Percentiles rank a stretch among this genome's conserved stretches.
Conservation (phyloP, 2,888 invertebrate species). For the Danaus chrysippus region DNA sequence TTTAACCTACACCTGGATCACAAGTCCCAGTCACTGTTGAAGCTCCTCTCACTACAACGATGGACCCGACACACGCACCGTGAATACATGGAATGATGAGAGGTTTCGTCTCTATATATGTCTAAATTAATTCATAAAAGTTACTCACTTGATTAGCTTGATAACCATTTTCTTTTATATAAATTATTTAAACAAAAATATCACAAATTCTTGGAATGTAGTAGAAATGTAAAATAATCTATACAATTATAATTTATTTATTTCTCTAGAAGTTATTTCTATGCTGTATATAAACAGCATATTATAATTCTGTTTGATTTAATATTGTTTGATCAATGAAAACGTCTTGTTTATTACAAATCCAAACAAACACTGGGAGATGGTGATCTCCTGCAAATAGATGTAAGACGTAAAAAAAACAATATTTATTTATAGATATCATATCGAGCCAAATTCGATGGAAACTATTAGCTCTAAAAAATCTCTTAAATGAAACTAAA, state of each 20-base stretch:
- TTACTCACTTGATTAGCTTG: constrained; percentile 55
- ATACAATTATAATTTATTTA: constrained; percentile 44
- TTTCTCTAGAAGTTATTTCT: constrained; percentile 50
- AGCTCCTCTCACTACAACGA: no score
- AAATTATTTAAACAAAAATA: constrained; percentile 52
- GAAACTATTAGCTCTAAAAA: no score
- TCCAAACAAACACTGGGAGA: constrained; percentile 46
- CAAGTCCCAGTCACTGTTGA: no score
- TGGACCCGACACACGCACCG: no score
- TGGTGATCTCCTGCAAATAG: constrained; percentile 51
- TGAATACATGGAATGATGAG: no score
- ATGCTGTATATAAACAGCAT: constrained; percentile 66
- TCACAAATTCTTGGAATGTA: constrained; percentile 35
- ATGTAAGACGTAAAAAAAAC: constrained; percentile 38
- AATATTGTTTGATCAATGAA: no score
- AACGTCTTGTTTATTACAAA: constrained; percentile 40
- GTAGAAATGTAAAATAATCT: constrained; percentile 29
- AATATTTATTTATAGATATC: constrained; percentile 20
- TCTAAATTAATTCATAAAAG: constrained; percentile 2
- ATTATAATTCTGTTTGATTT: constrained; percentile 27
- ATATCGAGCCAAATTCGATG: constrained; percentile 6
- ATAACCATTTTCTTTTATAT: constrained; percentile 54
- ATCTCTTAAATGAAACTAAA: no score
- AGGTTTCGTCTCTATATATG: no score
- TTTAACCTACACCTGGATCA: no score